Evolutionary conservation across 1,140 invertebrate species (phyloP), one percentile per base, ranked within the genome.

Genomic region (Eubasilissa regina): DNA sequence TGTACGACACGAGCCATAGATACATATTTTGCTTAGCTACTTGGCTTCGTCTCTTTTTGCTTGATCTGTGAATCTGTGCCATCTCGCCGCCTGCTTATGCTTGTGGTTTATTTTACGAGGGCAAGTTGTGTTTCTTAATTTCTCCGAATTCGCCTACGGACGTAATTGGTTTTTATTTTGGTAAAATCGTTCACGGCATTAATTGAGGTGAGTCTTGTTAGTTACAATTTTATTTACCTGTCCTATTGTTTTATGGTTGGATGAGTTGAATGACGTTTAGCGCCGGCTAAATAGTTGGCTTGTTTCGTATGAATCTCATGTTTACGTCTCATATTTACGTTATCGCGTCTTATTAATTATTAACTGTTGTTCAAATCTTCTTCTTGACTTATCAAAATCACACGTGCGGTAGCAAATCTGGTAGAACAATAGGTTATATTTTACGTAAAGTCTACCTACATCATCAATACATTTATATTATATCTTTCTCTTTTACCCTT

Each of bases 361-460:
- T 21, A 6, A 58, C 3, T 21, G 4, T 19, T 11, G 55, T 58
- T 15, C 17, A 17, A 58, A 21, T 21, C 15, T 6, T 58, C 4
- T 3, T 3, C 0, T 19, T 19, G 6, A 11, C 3, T 15, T 15
- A 12, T 12, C 55, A 21, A 58, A 58, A 58, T 58, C 10, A 15
- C 55, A 58, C 55, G 55, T 58, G 55, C 21, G 17, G 55, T 19
- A 17, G 55, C 21, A 15, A 15, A 15, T 58, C 17, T 21, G 17
- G 10, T 25, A 44, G 35, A 64, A 43, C 35, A 25, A 64, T 64
- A 64, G 60, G 60, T 64, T 64, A 64, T 64, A 43, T 58, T 51
- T 13, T n/a, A 58, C 55, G 9, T n/a, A 64, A 51, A 51, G n/a
- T 64, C 60, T 64, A 64, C 60, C 60, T 64, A 64, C 60, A 64